phyloP scores from a whole-genome alignment of 2,113 vertebrate genomes.

The Megaptera novaeangliae region DNA sequence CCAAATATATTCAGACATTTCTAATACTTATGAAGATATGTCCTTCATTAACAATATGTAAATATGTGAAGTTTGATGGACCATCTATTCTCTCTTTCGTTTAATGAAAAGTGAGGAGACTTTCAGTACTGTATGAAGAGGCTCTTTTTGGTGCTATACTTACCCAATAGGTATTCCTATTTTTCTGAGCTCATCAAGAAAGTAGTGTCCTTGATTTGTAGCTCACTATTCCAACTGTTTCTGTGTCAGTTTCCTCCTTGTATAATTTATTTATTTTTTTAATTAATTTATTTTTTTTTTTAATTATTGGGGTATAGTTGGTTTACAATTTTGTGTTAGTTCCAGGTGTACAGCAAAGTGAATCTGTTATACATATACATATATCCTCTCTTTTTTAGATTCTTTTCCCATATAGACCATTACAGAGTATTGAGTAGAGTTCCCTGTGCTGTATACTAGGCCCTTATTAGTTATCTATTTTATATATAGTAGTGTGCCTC shows the following conservation, averaged over 20 bases:
- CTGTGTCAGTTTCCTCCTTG: background rate
- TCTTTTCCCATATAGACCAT: too few species aligned
- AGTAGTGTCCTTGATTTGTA: background rate
- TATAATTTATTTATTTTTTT: background rate
- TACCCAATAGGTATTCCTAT: background rate
- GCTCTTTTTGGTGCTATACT: background rate
- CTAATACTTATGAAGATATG: background rate
- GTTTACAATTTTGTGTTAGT: too few species aligned
- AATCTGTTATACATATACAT: too few species aligned
- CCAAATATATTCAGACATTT: background rate
- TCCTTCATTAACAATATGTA: too few species aligned
- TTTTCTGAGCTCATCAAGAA: background rate
- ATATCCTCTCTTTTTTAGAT: too few species aligned
- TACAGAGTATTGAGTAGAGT: too few species aligned
- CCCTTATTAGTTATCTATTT: too few species aligned
- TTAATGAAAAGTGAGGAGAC: background rate
- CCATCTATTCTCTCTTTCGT: background rate
- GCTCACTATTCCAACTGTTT: background rate
- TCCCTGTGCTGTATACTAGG: too few species aligned
- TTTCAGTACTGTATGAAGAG: background rate
- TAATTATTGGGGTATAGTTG: too few species aligned
- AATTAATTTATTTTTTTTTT: too few species aligned
- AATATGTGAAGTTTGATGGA: background rate
- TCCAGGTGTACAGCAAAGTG: too few species aligned
- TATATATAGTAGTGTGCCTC: too few species aligned